Evolutionary conservation across 2,797 vertebrate genomes (phyloP).

Genomic region (Parauchenoglanis punctatus): DNA sequence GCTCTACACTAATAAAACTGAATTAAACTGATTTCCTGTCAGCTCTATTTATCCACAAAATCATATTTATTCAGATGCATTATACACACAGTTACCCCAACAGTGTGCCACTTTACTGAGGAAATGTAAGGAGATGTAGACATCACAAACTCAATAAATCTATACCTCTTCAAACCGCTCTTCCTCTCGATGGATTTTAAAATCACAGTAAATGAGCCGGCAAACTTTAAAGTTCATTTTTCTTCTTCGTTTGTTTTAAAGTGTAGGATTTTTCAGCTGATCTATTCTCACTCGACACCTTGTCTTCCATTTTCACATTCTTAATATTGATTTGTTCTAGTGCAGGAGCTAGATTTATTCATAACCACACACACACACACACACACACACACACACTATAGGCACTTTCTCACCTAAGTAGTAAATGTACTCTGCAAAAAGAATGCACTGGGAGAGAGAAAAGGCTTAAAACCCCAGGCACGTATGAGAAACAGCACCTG

Average conservation of each 20-base stretch:
- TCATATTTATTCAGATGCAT: not conserved
- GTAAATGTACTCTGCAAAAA: not conserved
- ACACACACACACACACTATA: not conserved
- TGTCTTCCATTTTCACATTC: conserved; percentile 16
- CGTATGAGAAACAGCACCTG: conserved; percentile 30
- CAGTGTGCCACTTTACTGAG: not conserved
- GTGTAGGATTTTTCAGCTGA: not conserved
- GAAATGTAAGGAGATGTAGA: not conserved
- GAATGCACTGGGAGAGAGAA: not conserved
- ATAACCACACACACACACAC: not conserved
- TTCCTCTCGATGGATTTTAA: not conserved
- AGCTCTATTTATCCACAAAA: not conserved
- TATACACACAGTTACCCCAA: not conserved
- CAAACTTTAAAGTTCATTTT: conserved; percentile 12
- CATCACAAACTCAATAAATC: conserved; percentile 11
- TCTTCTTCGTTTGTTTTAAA: conserved; percentile 1
- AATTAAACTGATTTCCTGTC: not conserved
- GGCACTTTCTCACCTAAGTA: conserved; percentile 1
- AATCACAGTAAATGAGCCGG: not conserved
- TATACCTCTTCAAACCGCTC: not conserved
- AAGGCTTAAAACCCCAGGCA: conserved; percentile 25
- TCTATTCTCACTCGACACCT: not conserved
- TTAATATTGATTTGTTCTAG: conserved; percentile 21
- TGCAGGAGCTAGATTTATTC: conserved; percentile 5
- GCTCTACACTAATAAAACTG: not conserved